Percentiles rank a stretch among this genome's conserved stretches.
These are phyloP conservation scores for Terrapene triunguis DNA, from an alignment of 2,113 vertebrate species.

Conservation along the genomic window DNA sequence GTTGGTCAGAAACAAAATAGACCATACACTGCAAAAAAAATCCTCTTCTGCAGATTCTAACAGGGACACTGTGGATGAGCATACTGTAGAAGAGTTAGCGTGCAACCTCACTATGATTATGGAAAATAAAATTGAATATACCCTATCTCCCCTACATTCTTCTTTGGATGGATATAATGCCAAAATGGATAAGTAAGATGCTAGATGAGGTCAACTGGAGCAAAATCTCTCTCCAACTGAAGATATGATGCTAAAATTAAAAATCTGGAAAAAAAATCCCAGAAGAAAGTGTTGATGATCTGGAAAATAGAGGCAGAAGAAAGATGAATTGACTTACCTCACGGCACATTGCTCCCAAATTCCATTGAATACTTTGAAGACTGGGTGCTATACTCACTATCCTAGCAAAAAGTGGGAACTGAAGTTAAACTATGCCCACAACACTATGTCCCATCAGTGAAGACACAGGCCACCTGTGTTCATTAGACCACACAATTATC, in stretches of 20 bases:
- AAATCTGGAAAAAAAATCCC: not conserved
- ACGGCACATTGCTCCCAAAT: not conserved
- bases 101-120: not conserved
- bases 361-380: not conserved
- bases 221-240: not conserved
- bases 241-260: accelerated
- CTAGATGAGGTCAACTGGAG: not conserved
- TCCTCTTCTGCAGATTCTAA: not conserved
- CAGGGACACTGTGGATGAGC: accelerated
- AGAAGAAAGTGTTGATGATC: not conserved
- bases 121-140: not conserved
- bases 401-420: not conserved
- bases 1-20: not conserved
- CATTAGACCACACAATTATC: not conserved
- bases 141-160: not conserved
- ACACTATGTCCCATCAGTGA: not conserved
- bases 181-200: not conserved
- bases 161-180: accelerated
- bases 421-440: not conserved
- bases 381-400: not conserved
- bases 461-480: not conserved
- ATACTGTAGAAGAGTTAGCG: not conserved
- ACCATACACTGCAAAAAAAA: not conserved
- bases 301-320: not conserved
- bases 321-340: not conserved